Conservation (phyloP, 2,113 vertebrate genomes). For the Emydura subglobosa region DNA sequence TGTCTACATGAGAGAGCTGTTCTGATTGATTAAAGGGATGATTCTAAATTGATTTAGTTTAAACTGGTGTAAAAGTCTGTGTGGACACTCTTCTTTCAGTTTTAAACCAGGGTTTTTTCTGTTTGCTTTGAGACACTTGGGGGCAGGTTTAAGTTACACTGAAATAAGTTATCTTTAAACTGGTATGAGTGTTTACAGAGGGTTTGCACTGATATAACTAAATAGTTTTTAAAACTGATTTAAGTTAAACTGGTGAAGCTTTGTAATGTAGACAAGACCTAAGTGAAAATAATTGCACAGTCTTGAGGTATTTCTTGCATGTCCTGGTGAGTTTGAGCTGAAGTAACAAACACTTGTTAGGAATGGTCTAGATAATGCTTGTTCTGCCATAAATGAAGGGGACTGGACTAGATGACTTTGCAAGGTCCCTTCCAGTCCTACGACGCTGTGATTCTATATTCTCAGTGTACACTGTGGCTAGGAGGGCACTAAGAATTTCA, state of each 20-base stretch:
- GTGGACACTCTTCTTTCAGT: neutral
- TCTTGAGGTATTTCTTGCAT: neutral
- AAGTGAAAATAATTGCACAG: neutral
- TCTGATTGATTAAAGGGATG: rapidly evolving
- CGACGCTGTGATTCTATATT: neutral
- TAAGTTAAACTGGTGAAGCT: neutral
- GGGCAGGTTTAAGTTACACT: neutral
- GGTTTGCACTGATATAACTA: neutral
- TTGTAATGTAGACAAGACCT: neutral
- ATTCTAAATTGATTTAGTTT: neutral
- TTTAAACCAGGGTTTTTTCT: neutral
- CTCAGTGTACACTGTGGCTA: neutral
- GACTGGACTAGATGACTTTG: no score
- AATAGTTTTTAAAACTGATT: neutral
- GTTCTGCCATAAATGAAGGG: no score
- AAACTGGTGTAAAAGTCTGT: neutral
- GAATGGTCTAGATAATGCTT: no score
- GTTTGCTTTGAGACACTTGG: neutral
- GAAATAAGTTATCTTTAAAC: neutral
- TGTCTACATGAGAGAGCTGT: neutral
- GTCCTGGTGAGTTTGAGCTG: neutral
- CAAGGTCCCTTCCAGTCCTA: no score
- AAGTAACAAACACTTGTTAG: no score
- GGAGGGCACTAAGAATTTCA: neutral
- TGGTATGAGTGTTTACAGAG: neutral